Evolutionary conservation across 2,797 vertebrate genomes (phyloP).

Genomic region (Hoplostethus atlanticus): DNA sequence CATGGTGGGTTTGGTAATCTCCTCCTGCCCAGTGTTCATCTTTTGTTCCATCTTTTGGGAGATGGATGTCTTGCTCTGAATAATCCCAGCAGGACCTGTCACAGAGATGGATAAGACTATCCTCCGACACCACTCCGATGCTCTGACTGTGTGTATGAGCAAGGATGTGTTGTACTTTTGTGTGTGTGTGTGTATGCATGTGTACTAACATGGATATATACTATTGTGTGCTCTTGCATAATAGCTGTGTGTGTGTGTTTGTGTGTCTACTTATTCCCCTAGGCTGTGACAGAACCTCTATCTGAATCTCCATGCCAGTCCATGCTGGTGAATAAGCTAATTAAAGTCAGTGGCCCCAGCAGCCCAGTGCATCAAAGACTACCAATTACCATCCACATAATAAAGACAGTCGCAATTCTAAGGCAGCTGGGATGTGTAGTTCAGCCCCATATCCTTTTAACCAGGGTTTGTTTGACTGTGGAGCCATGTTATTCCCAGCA

Average conservation of each 20-base stretch:
- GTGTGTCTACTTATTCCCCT: conserved; percentile 32
- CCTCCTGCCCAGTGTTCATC: conserved; percentile 30
- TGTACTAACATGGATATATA: no score
- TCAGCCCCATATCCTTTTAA: conserved; percentile 60
- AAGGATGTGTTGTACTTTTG: not conserved
- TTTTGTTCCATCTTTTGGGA: conserved; percentile 40
- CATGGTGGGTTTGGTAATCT: conserved; percentile 28
- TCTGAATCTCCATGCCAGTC: conserved; percentile 43
- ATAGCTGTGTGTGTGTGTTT: not conserved
- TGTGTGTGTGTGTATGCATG: conserved; percentile 11
- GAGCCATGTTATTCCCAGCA: not conserved
- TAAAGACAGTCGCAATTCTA: conserved; percentile 52
- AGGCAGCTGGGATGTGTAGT: conserved; percentile 43
- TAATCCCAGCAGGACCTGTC: conserved; percentile 47
- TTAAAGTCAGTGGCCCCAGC: conserved; percentile 61
- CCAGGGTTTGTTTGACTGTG: conserved; percentile 36
- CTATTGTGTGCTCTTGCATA: no score
- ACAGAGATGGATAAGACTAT: conserved; percentile 40
- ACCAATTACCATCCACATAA: conserved; percentile 67
- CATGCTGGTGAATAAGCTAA: conserved; percentile 58
- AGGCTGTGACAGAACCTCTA: conserved; percentile 20
- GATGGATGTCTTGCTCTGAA: conserved; percentile 44
- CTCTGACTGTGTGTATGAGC: conserved; percentile 3
- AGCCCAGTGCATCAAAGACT: conserved; percentile 64
- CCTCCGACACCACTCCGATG: conserved; percentile 10